Percentiles rank a stretch among this genome's conserved stretches.
Conservation (phyloP, 1,140 invertebrate genomes). For the Bradysia coprophila region DNA sequence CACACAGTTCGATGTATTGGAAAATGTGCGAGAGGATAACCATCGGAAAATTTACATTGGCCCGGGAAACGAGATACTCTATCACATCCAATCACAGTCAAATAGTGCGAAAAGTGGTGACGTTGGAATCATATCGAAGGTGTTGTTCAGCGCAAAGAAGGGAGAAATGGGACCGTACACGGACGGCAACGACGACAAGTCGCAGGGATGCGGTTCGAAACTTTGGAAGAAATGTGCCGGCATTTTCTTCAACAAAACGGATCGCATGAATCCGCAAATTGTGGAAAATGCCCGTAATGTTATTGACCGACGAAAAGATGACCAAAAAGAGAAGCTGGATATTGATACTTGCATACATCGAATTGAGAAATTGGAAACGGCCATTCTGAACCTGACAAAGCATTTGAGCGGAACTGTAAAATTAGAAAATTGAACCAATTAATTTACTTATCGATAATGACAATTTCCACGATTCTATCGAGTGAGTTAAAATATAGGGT, state of each 20-base stretch:
- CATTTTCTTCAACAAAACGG: background rate
- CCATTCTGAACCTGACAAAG: background rate
- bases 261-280: slow-evolving; percentile 1
- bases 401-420: background rate
- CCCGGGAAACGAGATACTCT: background rate
- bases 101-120: background rate
- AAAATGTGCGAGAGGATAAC: background rate
- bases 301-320: background rate
- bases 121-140: background rate
- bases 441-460: too few relatives aligned
- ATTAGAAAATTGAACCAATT: background rate
- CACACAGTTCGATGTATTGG: background rate
- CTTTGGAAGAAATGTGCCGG: background rate
- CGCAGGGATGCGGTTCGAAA: background rate
- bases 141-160: background rate
- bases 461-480: too few relatives aligned
- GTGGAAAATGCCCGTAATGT: background rate
- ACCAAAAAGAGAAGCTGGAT: background rate
- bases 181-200: background rate
- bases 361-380: background rate
- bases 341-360: background rate
- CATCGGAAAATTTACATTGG: background rate
- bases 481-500: too few relatives aligned
- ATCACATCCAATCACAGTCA: background rate
- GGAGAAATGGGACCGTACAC: background rate